Evolutionary conservation across 2,888 invertebrate species (phyloP), one percentile per base, ranked within the genome.

Genomic region (Byasa hedistus): DNA sequence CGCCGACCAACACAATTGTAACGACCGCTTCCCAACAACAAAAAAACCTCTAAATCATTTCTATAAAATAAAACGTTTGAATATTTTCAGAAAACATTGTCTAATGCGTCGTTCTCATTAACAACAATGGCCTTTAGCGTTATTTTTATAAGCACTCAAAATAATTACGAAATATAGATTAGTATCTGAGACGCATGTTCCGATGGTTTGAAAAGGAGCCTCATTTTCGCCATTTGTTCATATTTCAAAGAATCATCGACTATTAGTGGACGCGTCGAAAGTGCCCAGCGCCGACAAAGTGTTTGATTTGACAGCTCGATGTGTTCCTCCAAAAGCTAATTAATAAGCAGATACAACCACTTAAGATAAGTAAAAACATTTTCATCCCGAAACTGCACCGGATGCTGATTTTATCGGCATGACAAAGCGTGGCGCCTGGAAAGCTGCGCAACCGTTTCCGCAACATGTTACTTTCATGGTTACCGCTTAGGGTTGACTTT

Each of bases 261-360:
- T 86, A 87, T 87, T 86, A 85, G 79, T 76, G 75, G 73, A 69
- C 72, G 68, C 74, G 77, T 74, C 69, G 73, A 75, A 75, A 78
- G 79, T 77, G 73, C 71, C 71, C 66, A 73, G 72, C 69, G 78
- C 90, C 90, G 89, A 84, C 90, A 90, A 89, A 90, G 91, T 87
- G 88, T 88, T 85, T 83, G 81, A 82, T 89, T 84, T 89, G 91
- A 90, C 91, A 89, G 91, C 87, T 83, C 83, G 76, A 84, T 84
- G 80, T 86, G 85, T 86, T 84, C 86, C 84, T 79, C 81, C 83
- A 78, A 82, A 84, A 83, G 82, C 84, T 91, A 91, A 91, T 91
- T 91, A 91, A 91, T 91, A 90, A 91, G 84, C 90, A 91, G 91
- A 91, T 91, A 90, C 90, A 91, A 86, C 89, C 91, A 91, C 91